These are phyloP conservation scores for Caenorhabditis macrosperma DNA, from an alignment of 2,888 invertebrate genomes.

Conservation along the genomic window DNA sequence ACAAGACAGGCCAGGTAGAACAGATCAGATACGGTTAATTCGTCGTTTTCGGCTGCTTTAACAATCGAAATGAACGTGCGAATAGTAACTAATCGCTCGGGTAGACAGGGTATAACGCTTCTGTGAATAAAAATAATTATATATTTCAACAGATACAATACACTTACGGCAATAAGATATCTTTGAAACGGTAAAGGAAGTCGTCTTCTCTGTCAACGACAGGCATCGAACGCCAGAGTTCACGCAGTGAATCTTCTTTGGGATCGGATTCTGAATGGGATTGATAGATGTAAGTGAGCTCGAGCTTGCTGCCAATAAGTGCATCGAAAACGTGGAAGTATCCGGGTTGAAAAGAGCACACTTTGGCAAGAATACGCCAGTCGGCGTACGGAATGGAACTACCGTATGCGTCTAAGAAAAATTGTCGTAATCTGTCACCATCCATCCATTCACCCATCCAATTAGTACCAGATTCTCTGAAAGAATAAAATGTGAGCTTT, in stretches of 20 bases:
- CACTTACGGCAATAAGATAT: constrained; percentile 16
- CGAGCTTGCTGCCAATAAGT: constrained; percentile 15
- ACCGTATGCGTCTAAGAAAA: constrained; percentile 12
- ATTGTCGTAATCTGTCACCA: neutral
- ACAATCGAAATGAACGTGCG: constrained; percentile 22
- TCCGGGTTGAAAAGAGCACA: constrained; percentile 21
- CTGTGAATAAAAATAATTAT: constrained; percentile 10
- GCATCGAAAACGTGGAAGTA: constrained; percentile 29
- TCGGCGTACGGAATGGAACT: neutral
- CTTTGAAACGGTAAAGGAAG: constrained; percentile 24
- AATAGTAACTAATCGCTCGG: neutral
- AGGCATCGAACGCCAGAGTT: constrained; percentile 4
- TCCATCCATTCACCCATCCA: neutral
- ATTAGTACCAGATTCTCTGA: neutral
- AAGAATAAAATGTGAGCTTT: neutral
- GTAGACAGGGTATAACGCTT: neutral
- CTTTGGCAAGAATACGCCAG: constrained; percentile 18
- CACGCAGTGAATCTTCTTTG: neutral
- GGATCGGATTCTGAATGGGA: neutral
- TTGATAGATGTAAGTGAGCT: constrained; percentile 15
- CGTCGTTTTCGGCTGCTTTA: constrained; percentile 1
- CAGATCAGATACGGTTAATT: constrained; percentile 1
- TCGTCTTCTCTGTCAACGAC: neutral
- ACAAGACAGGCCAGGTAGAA: constrained; percentile 27
- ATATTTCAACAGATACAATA: neutral